Conservation (phyloP, 2,113 vertebrate species). For the Corydoras sp. region DNA sequence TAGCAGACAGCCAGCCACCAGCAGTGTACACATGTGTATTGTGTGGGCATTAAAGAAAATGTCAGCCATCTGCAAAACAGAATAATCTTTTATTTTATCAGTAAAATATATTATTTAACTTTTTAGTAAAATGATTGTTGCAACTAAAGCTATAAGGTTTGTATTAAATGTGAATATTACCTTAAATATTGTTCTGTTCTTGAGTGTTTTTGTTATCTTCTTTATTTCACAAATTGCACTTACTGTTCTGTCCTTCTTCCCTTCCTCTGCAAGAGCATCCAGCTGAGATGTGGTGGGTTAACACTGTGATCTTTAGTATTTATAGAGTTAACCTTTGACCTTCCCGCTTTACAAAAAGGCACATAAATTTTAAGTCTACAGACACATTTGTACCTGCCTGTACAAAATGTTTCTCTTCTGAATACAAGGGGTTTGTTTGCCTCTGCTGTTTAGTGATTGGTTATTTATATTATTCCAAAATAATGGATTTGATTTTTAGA, state of each 20-base stretch:
- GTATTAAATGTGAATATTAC: neutral
- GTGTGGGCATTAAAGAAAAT: constrained; percentile 39
- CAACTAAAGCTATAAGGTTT: too few species aligned
- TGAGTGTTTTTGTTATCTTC: neutral
- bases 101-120: too few species aligned
- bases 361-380: neutral
- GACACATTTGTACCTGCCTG: neutral
- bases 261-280: constrained; percentile 2
- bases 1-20: constrained; percentile 51
- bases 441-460: too few species aligned
- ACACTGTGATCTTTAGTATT: constrained; percentile 17
- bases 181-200: neutral
- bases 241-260: neutral
- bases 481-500: too few species aligned
- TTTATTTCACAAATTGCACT: neutral
- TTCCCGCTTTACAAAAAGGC: constrained; percentile 33
- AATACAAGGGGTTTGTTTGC: too few species aligned
- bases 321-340: constrained; percentile 31
- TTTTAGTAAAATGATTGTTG: too few species aligned
- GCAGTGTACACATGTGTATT: neutral
- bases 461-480: too few species aligned
- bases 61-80: constrained; percentile 26
- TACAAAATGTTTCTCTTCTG: constrained; percentile 9
- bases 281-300: neutral
- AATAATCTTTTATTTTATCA: neutral